phyloP scores from a whole-genome alignment of 2,797 vertebrate genomes.

The Chaenodraco wilsoni region DNA sequence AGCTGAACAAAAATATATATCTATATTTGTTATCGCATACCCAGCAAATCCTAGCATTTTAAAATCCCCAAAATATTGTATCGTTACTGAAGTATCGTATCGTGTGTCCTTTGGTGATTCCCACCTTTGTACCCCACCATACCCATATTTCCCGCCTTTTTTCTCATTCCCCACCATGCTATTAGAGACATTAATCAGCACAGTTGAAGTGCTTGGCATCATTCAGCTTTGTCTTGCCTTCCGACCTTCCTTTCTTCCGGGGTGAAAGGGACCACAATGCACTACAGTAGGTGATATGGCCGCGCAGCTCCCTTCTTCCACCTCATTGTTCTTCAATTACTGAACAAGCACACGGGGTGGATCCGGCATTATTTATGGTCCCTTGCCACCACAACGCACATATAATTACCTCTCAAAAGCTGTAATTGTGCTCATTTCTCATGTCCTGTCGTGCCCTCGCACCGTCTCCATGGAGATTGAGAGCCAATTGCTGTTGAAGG shows the following conservation, averaged over 20 bases:
- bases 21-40: too few relatives aligned
- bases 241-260: constrained; percentile 43
- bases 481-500: constrained; percentile 54
- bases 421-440: constrained; percentile 82
- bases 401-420: constrained; percentile 79
- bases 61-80: too few relatives aligned
- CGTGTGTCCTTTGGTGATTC: too few relatives aligned
- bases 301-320: constrained; percentile 40
- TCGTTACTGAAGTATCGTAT: too few relatives aligned
- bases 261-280: constrained; percentile 54
- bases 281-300: constrained; percentile 31
- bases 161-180: neutral
- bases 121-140: neutral
- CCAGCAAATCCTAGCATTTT: too few relatives aligned
- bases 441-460: constrained; percentile 55
- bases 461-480: constrained; percentile 61
- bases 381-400: constrained; percentile 52
- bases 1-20: too few relatives aligned
- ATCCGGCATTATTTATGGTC: constrained; percentile 71
- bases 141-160: neutral
- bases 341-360: constrained; percentile 56
- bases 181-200: constrained; percentile 25
- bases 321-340: constrained; percentile 76
- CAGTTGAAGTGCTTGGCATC: constrained; percentile 28
- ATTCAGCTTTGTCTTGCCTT: constrained; percentile 43